Evolutionary conservation across 1,140 invertebrate species (phyloP).

Genomic region (Drosophila bifasciata): DNA sequence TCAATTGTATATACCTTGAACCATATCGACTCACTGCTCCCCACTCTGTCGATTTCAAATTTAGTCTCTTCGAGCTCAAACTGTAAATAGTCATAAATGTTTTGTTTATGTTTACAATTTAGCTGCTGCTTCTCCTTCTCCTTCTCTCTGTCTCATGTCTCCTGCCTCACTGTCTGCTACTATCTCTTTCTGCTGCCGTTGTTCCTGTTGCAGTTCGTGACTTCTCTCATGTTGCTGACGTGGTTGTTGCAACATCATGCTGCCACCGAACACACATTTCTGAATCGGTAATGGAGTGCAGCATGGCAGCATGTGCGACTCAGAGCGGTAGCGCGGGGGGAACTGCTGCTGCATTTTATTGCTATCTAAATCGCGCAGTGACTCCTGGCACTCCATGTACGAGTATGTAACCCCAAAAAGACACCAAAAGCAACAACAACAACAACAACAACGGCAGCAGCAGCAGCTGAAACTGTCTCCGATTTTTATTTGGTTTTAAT

Average conservation of each 20-base stretch:
- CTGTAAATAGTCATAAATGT: constrained; percentile 83
- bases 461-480: constrained; percentile 34
- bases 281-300: constrained; percentile 73
- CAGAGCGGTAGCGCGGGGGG: constrained; percentile 12
- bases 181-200: constrained; percentile 22
- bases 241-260: constrained; percentile 71
- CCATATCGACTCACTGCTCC: no score
- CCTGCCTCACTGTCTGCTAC: constrained; percentile 5
- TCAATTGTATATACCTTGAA: no score
- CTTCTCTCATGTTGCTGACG: constrained; percentile 79
- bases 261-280: constrained; percentile 68
- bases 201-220: constrained; percentile 71
- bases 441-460: background rate
- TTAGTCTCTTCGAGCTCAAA: constrained; percentile 42
- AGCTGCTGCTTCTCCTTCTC: constrained; percentile 55
- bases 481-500: constrained; percentile 79
- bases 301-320: constrained; percentile 64
- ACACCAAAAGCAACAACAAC: background rate
- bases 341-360: constrained; percentile 67
- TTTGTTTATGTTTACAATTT: constrained; percentile 83
- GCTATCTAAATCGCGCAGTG: constrained; percentile 74
- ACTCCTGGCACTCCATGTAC: constrained; percentile 31
- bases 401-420: constrained; percentile 54
- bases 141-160: constrained; percentile 5
- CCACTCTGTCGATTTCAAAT: no score